Base-by-base conservation (phyloP, 2,113 vertebrate species). In the Macheiramphus alcinus region DNA sequence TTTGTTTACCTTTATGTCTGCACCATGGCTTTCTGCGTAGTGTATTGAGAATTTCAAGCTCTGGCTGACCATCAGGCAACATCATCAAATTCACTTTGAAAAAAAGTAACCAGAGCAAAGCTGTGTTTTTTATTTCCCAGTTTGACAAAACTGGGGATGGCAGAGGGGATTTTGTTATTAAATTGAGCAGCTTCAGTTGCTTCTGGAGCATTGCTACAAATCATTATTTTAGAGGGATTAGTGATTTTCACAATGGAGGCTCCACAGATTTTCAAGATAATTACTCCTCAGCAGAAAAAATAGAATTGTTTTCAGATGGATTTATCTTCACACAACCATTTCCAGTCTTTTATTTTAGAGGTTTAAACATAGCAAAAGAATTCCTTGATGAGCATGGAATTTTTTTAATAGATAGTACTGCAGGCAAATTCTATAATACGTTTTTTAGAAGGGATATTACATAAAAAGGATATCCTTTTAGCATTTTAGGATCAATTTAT, bases 131-230 rank as follows among this genome's bases (percentile, higher is more conserved):
- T 89, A 86, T 90, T 96, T 90, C 74, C 82, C 78, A 42, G 80
- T 88, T 40, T 68, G 63, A 95, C 70, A 95, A 89, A 95, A 94
- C 80, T 73, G 63, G 10, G 29, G 83, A 92, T 52, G 80, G 89
- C 61, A 96, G 92, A 95, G 82, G 68, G 90, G 93, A 97, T 96
- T 96, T 96, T 94, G 88, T 96, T 96, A 96, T 96, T 93, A 96
- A 96, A 96, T 83, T 88, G 92, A 97, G 84, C 87, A 83, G 78
- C 71, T 91, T 96, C 88, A 58, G 48, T 94, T 89, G 88, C 86
- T 96, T 91, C 80, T 94, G 66, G 59, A 92, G 55, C 59, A 3
- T 75, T 86, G 79, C 81, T 88, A 79, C 81, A 95, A 93, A 91
- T 93, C 90, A 95, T 94, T 94, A 95, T 94, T 97, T 89, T 94